Evolutionary conservation across 2,113 vertebrate species (phyloP), one percentile per base, ranked within the genome.

Genomic region (Cephalopholis sonnerati): DNA sequence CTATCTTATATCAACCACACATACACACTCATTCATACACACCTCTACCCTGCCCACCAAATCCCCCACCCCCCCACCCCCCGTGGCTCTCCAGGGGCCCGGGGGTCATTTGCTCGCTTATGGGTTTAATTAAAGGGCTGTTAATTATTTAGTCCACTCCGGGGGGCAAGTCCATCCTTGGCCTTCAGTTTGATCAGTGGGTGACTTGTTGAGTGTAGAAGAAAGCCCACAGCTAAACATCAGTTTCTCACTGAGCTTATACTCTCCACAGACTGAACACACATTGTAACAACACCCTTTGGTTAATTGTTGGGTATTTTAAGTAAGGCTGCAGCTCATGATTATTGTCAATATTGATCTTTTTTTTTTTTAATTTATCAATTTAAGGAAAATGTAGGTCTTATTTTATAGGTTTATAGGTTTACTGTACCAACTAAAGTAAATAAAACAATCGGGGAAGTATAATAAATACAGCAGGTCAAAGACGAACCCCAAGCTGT

Each of bases 51-150:
- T 55, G 29, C n/a, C 25, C 63, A 58, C 15, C 53, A 41, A 46
- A 69, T 50, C 51, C 53, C 48, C 57, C 32, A 36, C 32, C 78
- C 80, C n/a, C 32, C 7, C 39, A 25, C 58, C 77, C 54, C 84
- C 86, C 10, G 39, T 61, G 13, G 81, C 69, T 86, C 85, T 74
- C 83, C 41, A 6, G 83, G 90, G 84, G 79, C 78, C 67, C 7
- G n/a, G 79, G 50, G 91, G 92, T 94, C 89, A 94, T 93, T 89
- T 86, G 74, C 86, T 88, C 64, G 10, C 91, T 93, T 92, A 91
- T 91, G 90, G 86, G 90, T 94, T 94, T 94, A 95, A 95, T 95
- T 95, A 95, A 92, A 91, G 91, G 53, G 32, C 85, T n/a, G 79
- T 95, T 94, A 94, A 95, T 95, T 94, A 95, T 95, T 95, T 90